Conservation (phyloP, 2,888 invertebrate genomes). For the Pemphredon lugubris region DNA sequence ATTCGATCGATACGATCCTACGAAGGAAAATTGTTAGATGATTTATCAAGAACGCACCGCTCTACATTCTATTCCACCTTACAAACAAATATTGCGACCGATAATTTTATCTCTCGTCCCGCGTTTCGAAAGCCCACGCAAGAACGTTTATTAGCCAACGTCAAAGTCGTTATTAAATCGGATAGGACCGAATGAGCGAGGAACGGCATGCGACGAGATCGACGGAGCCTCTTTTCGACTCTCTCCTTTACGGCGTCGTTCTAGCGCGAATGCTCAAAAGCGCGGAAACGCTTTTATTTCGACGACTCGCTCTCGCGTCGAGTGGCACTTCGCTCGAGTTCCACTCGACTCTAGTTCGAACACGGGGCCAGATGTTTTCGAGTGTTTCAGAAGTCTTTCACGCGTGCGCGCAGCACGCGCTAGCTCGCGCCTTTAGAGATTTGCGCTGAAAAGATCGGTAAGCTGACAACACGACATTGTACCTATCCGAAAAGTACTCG, state of each 20-base stretch:
- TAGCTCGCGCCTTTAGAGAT: constrained; percentile 40
- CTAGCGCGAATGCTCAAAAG: constrained; percentile 69
- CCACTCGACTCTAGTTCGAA: constrained; percentile 59
- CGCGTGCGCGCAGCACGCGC: constrained; percentile 62
- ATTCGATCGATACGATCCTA: too few species aligned
- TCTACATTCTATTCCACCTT: too few species aligned
- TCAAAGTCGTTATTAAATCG: constrained; percentile 6
- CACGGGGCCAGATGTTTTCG: constrained; percentile 66
- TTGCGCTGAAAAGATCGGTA: constrained; percentile 37
- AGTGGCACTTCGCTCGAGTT: constrained; percentile 55
- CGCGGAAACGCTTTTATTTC: constrained; percentile 69
- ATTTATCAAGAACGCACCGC: too few species aligned
- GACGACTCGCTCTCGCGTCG: constrained; percentile 50
- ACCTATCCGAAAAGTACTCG: neutral
- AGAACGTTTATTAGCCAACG: constrained; percentile 46
- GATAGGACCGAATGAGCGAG: too few species aligned
- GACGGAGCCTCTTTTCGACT: constrained; percentile 29
- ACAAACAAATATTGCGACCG: too few species aligned
- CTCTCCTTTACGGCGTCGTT: constrained; percentile 30
- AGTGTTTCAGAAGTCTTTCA: constrained; percentile 59
- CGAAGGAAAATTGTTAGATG: too few species aligned
- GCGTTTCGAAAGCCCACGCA: too few species aligned
- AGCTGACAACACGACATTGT: constrained; percentile 50
- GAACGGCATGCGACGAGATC: constrained; percentile 17
- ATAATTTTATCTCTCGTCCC: too few species aligned